Conservation (phyloP, 2,888 invertebrate genomes). For the Dichetophora obliterata region DNA sequence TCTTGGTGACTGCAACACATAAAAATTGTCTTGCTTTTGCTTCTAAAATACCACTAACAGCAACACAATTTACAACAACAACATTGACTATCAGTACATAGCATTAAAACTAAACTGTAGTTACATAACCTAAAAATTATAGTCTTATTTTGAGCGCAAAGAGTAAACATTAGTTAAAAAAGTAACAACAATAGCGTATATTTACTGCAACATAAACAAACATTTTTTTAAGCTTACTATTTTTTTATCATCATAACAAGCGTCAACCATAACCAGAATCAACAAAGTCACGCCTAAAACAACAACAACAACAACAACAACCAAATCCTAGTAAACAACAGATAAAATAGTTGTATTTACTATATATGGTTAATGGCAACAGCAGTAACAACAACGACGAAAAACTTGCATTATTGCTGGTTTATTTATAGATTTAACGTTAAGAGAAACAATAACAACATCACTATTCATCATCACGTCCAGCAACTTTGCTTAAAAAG, state of each 20-base stretch:
- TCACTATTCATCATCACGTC: not conserved
- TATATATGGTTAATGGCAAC: slow-evolving; percentile 14
- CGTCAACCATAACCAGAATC: not conserved
- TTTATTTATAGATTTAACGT: slow-evolving; percentile 18
- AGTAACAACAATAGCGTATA: not conserved
- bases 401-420: slow-evolving; percentile 8
- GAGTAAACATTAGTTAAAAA: not conserved
- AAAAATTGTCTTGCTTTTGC: not conserved
- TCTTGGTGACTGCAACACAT: not conserved
- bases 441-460: slow-evolving; percentile 24
- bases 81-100: not conserved
- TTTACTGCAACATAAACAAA: not conserved
- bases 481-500: not conserved
- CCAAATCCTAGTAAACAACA: not conserved
- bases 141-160: not conserved
- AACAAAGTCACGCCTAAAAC: slow-evolving; percentile 7
- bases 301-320: not conserved
- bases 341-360: not conserved
- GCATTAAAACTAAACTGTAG: not conserved
- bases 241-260: not conserved
- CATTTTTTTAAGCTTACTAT: no score
- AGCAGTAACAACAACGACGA: slow-evolving; percentile 12
- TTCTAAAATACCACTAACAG: not conserved
- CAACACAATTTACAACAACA: not conserved
- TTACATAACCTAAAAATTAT: not conserved